These are phyloP conservation scores for chimpanzee (Pan troglodytes) DNA, from an alignment of 2,113 vertebrate species.

Conservation along the genomic window DNA sequence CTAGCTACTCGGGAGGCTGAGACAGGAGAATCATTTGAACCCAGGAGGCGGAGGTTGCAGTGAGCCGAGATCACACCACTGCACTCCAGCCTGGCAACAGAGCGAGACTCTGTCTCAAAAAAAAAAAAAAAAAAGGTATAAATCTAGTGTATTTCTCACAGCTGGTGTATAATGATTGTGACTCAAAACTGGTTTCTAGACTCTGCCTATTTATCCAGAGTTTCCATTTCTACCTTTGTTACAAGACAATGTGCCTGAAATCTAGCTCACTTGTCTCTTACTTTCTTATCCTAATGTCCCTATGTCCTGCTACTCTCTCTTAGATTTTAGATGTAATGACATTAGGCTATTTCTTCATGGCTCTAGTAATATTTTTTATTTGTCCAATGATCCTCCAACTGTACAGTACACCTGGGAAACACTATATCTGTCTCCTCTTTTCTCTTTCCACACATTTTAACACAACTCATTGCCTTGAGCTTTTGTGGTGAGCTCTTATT, in stretches of 20 bases:
- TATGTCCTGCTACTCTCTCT: not conserved
- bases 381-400: not conserved
- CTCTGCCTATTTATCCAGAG: not conserved
- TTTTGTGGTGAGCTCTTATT: not conserved
- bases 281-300: not conserved
- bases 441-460: not conserved
- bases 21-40: no score
- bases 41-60: no score
- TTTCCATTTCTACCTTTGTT: constrained; percentile 11
- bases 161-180: not conserved
- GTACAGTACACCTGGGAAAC: not conserved
- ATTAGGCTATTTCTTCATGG: not conserved
- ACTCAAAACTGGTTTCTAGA: not conserved
- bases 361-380: not conserved
- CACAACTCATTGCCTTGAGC: not conserved
- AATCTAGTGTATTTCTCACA: not conserved
- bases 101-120: no score
- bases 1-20: no score
- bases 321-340: not conserved
- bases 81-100: no score
- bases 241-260: not conserved
- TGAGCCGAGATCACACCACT: no score
- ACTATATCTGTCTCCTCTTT: not conserved
- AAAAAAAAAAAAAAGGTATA: no score
- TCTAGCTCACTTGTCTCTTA: not conserved